These are phyloP conservation scores for Lophotis ruficrista DNA, from an alignment of 2,113 vertebrate species.

Conservation along the genomic window DNA sequence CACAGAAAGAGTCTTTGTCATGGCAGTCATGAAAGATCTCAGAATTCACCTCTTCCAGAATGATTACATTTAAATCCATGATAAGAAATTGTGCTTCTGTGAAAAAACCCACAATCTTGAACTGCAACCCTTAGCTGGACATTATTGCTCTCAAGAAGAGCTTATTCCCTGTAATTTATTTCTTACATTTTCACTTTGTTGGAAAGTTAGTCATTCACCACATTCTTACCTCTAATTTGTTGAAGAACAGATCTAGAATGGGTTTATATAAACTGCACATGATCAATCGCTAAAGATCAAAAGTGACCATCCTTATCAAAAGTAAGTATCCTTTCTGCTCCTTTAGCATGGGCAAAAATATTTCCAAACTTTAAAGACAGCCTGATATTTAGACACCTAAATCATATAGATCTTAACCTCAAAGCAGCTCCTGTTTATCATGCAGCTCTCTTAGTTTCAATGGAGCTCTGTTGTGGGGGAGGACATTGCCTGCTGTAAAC, in stretches of 20 bases:
- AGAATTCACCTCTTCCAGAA: background rate
- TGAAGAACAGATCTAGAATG: background rate
- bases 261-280: background rate
- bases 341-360: background rate
- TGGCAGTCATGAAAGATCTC: background rate
- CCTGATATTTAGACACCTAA: background rate
- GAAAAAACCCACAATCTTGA: background rate
- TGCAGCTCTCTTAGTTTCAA: background rate
- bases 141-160: background rate
- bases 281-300: background rate
- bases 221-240: background rate
- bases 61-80: background rate
- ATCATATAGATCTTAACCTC: background rate
- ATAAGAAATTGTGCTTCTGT: background rate
- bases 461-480: background rate
- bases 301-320: background rate
- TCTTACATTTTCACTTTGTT: background rate
- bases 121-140: background rate
- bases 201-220: background rate
- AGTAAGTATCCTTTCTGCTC: background rate
- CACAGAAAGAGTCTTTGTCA: background rate
- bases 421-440: background rate
- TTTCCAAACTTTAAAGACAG: background rate
- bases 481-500: background rate
- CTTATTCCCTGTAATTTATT: background rate